Conservation (phyloP, 2,113 vertebrate species). For the Oriolus oriolus region DNA sequence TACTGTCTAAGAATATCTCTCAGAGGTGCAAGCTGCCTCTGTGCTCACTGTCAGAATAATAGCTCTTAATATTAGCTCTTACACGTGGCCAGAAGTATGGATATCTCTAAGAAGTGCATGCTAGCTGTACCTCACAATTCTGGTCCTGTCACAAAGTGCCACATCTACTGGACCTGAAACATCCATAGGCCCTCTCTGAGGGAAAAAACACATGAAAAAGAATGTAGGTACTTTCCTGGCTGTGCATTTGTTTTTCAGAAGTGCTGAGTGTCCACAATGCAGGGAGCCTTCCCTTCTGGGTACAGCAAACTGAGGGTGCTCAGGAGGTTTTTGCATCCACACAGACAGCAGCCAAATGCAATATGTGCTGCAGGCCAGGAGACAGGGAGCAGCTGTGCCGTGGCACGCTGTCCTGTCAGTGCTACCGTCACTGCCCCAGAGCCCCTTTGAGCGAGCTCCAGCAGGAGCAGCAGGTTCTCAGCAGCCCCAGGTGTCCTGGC, state of each 20-base stretch:
- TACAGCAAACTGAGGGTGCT: neutral
- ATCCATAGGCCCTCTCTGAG: neutral
- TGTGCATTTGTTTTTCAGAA: neutral
- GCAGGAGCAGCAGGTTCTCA: neutral
- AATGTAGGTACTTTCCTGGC: neutral
- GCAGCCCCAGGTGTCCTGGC: neutral
- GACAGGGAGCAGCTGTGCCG: neutral
- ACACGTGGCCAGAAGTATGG: neutral
- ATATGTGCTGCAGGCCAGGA: neutral
- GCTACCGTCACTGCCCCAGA: neutral
- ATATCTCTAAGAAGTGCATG: neutral
- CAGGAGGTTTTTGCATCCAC: neutral
- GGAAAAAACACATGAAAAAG: neutral
- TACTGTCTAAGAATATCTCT: neutral
- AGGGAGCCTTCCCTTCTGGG: neutral
- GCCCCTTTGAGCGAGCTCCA: neutral
- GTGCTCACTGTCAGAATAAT: neutral
- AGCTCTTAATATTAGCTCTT: neutral
- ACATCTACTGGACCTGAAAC: neutral
- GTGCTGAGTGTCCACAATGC: neutral
- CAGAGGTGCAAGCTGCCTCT: neutral
- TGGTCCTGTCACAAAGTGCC: neutral
- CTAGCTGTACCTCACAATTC: neutral
- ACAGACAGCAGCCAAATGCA: accelerated
- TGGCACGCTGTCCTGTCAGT: accelerated